These are phyloP conservation scores for Gastrophysa polygoni DNA, from an alignment of 2,888 invertebrate genomes.

Conservation along the genomic window DNA sequence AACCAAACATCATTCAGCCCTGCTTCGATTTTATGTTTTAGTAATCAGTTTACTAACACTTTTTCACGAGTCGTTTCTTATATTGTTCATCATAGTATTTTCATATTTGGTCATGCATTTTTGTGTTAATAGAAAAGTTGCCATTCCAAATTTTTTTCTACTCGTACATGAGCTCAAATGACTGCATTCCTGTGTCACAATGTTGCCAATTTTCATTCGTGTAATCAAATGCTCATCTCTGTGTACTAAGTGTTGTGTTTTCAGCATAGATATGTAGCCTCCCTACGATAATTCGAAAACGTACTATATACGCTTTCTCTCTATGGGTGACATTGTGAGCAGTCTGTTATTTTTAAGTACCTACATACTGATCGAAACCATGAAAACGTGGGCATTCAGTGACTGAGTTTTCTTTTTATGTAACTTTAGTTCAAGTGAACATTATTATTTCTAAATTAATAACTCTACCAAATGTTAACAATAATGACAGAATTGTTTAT, in stretches of 20 bases:
- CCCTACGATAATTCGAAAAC: background rate
- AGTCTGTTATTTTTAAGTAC: constrained; percentile 21
- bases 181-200: constrained; percentile 43
- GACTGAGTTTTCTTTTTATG: constrained; percentile 49
- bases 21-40: constrained; percentile 41
- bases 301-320: background rate
- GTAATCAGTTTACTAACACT: constrained; percentile 45
- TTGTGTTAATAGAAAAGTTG: constrained; percentile 23
- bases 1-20: constrained; percentile 28
- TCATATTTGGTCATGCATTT: constrained; percentile 26
- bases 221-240: constrained; percentile 9
- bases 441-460: constrained; percentile 50
- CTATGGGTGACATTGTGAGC: constrained; percentile 16
- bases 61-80: constrained; percentile 34
- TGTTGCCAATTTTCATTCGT: constrained; percentile 6
- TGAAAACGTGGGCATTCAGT: constrained; percentile 43
- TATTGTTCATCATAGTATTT: too few relatives aligned
- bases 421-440: constrained; percentile 47
- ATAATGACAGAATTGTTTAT: constrained; percentile 52
- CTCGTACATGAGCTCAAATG: constrained; percentile 44
- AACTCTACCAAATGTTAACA: constrained; percentile 53
- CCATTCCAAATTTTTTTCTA: constrained; percentile 46
- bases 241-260: constrained; percentile 1
- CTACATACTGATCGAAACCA: constrained; percentile 32
- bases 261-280: background rate